phyloP scores from a whole-genome alignment of 2,888 invertebrate genomes.

The Labia minor region DNA sequence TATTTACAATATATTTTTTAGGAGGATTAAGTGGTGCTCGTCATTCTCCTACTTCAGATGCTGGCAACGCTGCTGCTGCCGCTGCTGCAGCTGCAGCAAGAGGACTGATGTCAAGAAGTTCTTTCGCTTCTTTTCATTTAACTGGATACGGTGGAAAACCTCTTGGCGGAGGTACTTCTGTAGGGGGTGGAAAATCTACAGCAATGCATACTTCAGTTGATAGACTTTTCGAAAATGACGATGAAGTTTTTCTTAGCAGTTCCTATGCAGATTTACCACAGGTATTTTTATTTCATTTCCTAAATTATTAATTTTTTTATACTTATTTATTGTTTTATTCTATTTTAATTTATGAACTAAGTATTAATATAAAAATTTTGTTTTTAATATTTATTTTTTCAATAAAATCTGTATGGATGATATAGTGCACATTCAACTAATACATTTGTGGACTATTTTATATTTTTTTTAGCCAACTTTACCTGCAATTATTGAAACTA shows the following conservation, averaged over 20 bases:
- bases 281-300: slow-evolving; percentile 18
- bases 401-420: too few relatives aligned
- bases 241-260: slow-evolving; percentile 59
- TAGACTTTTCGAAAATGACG: slow-evolving; percentile 68
- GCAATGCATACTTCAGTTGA: slow-evolving; percentile 84
- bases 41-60: slow-evolving; percentile 19
- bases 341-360: too few relatives aligned
- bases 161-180: slow-evolving; percentile 31
- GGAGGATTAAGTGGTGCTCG: neutral
- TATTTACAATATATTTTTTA: neutral
- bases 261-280: slow-evolving; percentile 55
- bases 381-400: too few relatives aligned
- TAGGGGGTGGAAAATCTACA: neutral
- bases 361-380: too few relatives aligned
- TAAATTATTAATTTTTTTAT: too few relatives aligned
- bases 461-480: slow-evolving; percentile 22
- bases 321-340: too few relatives aligned
- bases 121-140: slow-evolving; percentile 80
- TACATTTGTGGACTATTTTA: too few relatives aligned
- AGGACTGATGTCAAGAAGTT: slow-evolving; percentile 54
- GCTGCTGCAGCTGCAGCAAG: slow-evolving; percentile 6
- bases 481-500: slow-evolving; percentile 17
- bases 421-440: too few relatives aligned
- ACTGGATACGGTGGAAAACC: slow-evolving; percentile 61
- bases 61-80: slow-evolving; percentile 25